A percentile compares a stretch with the other conserved stretches of the same genome.
phyloP scores from a whole-genome alignment of 2,888 invertebrate species.

The Pristionchus mayeri region DNA sequence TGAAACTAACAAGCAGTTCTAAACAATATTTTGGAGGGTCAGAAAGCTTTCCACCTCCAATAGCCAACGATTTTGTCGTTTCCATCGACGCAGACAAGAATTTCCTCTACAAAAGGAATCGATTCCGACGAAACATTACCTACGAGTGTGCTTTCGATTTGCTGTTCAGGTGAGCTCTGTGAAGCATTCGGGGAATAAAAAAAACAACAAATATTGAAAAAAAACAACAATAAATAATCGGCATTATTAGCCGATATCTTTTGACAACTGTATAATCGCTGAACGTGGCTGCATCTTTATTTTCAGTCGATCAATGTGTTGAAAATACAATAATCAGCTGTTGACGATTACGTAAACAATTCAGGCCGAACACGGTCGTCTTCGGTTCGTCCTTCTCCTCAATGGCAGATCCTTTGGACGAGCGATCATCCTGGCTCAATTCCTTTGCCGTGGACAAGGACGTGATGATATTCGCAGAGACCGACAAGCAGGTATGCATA shows the following conservation, averaged over 20 bases:
- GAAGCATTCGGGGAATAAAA: no score
- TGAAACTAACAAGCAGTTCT: no score
- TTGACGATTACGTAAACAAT: no score
- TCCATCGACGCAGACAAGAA: constrained; percentile 39
- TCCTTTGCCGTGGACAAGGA: constrained; percentile 62
- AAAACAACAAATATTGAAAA: no score
- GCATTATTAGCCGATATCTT: neutral
- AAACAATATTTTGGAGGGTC: neutral
- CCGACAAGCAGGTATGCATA: constrained; percentile 60
- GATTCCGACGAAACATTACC: constrained; percentile 54
- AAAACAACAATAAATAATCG: no score
- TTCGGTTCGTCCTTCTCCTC: neutral
- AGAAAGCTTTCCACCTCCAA: neutral
- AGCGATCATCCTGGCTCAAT: constrained; percentile 54
- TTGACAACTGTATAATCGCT: neutral
- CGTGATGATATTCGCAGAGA: constrained; percentile 61
- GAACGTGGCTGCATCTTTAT: no score
- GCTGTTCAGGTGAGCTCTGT: constrained; percentile 63
- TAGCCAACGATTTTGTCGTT: constrained; percentile 32
- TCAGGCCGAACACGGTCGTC: constrained; percentile 5
- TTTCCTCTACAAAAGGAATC: constrained; percentile 47
- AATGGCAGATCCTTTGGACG: neutral
- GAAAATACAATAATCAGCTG: no score
- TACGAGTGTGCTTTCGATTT: constrained; percentile 65
- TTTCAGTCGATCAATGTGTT: no score